Evolutionary conservation across 2,113 vertebrate species (phyloP).

Genomic region (Bothrops jararaca): DNA sequence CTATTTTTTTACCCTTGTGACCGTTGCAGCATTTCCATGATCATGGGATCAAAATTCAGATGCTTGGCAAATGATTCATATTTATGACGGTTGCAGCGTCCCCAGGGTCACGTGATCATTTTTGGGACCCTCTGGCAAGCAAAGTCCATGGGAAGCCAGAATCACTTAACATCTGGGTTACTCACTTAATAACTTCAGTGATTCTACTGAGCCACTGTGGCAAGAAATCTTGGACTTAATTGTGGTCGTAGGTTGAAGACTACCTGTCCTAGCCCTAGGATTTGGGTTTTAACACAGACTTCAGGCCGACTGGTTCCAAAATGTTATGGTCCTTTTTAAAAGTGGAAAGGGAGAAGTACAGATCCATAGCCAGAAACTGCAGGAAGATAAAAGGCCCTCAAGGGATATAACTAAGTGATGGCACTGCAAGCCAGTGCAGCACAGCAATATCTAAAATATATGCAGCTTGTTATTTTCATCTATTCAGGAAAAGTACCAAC

Average conservation of each 20-base stretch:
- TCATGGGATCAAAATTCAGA: too few species aligned
- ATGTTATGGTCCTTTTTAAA: background rate
- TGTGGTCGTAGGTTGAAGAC: background rate
- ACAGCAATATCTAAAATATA: background rate
- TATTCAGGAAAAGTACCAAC: background rate
- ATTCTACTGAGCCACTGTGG: background rate
- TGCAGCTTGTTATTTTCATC: background rate
- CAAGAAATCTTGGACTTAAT: background rate
- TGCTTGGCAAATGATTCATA: too few species aligned
- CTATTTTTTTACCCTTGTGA: too few species aligned
- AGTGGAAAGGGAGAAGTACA: background rate
- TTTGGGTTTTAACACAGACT: background rate
- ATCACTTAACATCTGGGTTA: too few species aligned
- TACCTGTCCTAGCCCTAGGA: background rate
- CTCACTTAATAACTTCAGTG: too few species aligned
- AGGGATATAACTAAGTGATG: background rate
- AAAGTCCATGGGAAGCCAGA: too few species aligned
- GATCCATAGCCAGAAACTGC: background rate
- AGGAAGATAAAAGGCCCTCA: background rate
- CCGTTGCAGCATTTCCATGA: too few species aligned
- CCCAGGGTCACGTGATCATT: too few species aligned
- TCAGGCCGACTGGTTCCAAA: background rate
- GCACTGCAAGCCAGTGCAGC: background rate
- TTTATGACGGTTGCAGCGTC: too few species aligned
- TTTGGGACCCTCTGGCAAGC: too few species aligned